These are phyloP conservation scores for Vidua chalybeata DNA, from an alignment of 2,113 vertebrate species.

Conservation along the genomic window DNA sequence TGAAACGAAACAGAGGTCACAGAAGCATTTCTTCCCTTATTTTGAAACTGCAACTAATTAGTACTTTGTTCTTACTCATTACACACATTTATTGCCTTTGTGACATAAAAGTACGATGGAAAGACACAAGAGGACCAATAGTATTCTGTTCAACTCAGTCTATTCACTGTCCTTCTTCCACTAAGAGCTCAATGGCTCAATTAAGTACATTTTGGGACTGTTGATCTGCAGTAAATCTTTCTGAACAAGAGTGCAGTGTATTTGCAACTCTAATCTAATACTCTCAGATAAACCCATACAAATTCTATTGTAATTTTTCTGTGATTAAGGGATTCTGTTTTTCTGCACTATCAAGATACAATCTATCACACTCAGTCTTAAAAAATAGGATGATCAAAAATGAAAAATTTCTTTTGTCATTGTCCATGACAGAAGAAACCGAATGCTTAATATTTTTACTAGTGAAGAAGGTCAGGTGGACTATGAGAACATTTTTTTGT, in stretches of 20 bases:
- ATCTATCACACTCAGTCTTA: background rate
- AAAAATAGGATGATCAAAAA: background rate
- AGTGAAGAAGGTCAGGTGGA: background rate
- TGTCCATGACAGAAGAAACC: rapidly evolving
- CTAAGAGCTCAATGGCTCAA: background rate
- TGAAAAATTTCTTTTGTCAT: background rate
- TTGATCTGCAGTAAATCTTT: background rate
- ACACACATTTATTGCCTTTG: background rate
- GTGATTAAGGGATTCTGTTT: background rate
- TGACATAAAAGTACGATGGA: background rate
- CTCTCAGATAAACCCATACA: background rate
- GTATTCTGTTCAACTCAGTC: background rate
- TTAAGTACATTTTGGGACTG: background rate
- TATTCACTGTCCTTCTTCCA: background rate
- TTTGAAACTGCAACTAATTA: background rate
- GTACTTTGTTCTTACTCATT: background rate
- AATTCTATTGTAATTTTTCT: background rate
- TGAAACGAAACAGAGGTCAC: background rate
- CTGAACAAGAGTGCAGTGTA: background rate
- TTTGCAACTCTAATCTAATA: background rate
- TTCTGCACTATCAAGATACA: background rate
- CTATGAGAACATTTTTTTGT: background rate
- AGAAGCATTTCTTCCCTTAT: background rate
- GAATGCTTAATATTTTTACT: background rate
- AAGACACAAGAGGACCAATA: background rate